Evolutionary conservation across 2,888 invertebrate genomes (phyloP).

Genomic region (Drosophila austrosaltans): DNA sequence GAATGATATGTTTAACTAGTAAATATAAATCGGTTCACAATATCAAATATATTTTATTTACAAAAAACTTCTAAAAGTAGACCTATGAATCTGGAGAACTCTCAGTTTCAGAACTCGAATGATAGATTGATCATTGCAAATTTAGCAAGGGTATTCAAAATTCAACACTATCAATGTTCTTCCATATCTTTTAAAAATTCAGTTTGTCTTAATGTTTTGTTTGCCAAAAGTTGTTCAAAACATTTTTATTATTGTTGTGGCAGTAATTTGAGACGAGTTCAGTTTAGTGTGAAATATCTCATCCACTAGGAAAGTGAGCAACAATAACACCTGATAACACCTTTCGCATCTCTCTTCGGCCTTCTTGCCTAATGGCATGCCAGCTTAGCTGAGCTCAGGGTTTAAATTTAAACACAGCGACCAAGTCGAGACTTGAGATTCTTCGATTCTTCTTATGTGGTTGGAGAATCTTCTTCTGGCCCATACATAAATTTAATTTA

Average conservation of each 20-base stretch:
- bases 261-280: constrained; percentile 51
- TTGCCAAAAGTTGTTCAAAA: constrained; percentile 55
- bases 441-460: constrained; percentile 19
- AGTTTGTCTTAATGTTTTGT: constrained; percentile 61
- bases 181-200: background rate
- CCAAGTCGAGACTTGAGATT: constrained; percentile 13
- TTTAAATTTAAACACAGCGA: constrained; percentile 68
- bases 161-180: background rate
- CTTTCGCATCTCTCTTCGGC: constrained; percentile 16
- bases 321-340: constrained; percentile 27
- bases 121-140: background rate
- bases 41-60: too few relatives aligned
- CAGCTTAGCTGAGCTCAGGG: constrained; percentile 67
- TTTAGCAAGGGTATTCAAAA: background rate
- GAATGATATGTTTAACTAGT: too few relatives aligned
- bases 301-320: constrained; percentile 38
- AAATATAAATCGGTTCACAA: too few relatives aligned
- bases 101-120: too few relatives aligned
- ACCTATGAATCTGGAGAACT: too few relatives aligned
- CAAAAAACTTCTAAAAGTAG: too few relatives aligned
- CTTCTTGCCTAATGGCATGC: constrained; percentile 43
- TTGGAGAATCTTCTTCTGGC: constrained; percentile 30
- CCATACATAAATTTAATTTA: constrained; percentile 68
- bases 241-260: constrained; percentile 43
- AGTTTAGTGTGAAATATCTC: constrained; percentile 16